phyloP scores from a whole-genome alignment of 2,797 vertebrate genomes.

The Pantherophis vulpinus region DNA sequence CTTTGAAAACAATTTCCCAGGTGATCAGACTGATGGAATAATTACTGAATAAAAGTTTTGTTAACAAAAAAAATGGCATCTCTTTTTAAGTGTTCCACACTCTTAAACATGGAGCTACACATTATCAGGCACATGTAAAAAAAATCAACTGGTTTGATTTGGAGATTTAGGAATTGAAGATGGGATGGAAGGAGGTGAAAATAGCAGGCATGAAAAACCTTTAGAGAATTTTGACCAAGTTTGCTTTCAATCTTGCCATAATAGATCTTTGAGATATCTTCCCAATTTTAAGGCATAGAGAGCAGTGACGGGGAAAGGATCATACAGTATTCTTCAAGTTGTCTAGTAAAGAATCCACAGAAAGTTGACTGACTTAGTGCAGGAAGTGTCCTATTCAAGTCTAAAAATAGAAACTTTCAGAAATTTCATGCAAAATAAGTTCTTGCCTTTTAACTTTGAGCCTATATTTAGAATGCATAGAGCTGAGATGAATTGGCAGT shows the following conservation, averaged over 20 bases:
- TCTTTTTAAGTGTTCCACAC: background rate
- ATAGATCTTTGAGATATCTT: background rate
- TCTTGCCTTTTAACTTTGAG: background rate
- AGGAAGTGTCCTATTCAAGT: background rate
- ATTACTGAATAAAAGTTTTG: background rate
- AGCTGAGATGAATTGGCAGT: background rate
- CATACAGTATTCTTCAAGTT: background rate
- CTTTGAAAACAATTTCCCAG: background rate
- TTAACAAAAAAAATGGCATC: background rate
- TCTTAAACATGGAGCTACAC: background rate
- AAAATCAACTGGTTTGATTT: background rate
- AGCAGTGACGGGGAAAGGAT: background rate
- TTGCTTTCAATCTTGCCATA: background rate
- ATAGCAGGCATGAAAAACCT: background rate
- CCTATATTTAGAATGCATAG: background rate
- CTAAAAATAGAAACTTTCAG: background rate
- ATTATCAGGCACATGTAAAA: background rate
- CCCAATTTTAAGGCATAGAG: background rate
- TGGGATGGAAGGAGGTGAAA: background rate
- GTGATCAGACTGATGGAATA: background rate
- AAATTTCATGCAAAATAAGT: background rate
- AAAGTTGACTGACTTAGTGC: background rate
- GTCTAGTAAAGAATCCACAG: background rate
- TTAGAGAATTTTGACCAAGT: background rate
- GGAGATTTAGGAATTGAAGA: background rate